Conservation (phyloP, 2,113 vertebrate species). For the Axis porcinus region DNA sequence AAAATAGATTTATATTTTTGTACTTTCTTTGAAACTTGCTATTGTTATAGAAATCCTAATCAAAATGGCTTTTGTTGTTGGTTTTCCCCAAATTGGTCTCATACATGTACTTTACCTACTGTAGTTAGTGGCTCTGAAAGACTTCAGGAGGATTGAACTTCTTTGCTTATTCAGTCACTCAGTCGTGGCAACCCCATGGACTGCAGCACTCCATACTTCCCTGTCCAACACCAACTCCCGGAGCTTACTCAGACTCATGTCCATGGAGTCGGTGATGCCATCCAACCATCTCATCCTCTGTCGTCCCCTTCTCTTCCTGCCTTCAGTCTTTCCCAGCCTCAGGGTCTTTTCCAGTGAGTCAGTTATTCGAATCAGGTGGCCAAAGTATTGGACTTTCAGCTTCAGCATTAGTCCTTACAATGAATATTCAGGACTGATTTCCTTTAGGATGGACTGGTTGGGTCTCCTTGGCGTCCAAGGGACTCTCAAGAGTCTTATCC, state of each 20-base stretch:
- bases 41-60: neutral
- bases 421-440: neutral
- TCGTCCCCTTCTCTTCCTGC: neutral
- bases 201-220: neutral
- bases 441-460: neutral
- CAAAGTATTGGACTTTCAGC: neutral
- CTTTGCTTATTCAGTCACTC: neutral
- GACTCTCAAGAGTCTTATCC: neutral
- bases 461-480: neutral
- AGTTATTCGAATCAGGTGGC: neutral
- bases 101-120: neutral
- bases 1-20: conserved; percentile 6
- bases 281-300: neutral
- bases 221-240: neutral
- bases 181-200: neutral
- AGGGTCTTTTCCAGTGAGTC: neutral
- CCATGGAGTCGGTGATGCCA: neutral
- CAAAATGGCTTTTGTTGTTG: conserved; percentile 1
- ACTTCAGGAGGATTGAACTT: neutral
- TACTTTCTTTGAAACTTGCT: conserved; percentile 4
- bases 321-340: neutral
- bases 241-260: neutral
- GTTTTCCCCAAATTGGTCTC: neutral
- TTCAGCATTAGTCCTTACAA: neutral
- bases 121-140: neutral